Percentiles rank a stretch among this genome's conserved stretches.
phyloP scores from a whole-genome alignment of 2,797 vertebrate genomes.

The Halcyon badia region DNA sequence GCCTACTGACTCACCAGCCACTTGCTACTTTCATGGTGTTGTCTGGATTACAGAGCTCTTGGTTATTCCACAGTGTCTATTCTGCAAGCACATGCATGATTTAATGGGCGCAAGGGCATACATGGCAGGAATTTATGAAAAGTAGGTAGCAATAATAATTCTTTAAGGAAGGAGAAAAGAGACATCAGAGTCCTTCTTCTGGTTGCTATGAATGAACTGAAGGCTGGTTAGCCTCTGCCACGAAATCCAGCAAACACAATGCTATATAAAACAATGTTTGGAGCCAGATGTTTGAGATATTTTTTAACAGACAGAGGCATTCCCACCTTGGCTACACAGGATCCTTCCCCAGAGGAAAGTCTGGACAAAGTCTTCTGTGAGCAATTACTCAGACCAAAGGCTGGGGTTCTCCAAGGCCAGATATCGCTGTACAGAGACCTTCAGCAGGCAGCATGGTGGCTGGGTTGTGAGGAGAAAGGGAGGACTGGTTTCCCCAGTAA shows the following conservation, averaged over 20 bases:
- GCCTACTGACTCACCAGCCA: neutral
- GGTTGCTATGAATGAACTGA: neutral
- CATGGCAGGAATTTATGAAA: neutral
- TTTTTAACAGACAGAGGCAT: neutral
- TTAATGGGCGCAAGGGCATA: neutral
- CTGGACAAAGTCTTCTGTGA: neutral
- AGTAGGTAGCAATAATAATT: neutral
- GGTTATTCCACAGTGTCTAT: neutral
- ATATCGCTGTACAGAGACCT: neutral
- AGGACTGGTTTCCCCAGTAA: neutral
- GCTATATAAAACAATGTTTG: neutral
- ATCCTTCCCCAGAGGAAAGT: neutral
- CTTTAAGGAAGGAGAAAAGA: neutral
- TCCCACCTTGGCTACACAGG: neutral
- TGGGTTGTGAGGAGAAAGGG: fast-evolving
- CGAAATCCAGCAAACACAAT: neutral
- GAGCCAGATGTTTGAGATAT: neutral
- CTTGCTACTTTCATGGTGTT: neutral
- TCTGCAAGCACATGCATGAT: neutral
- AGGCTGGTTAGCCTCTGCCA: neutral
- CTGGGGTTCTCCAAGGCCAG: neutral
- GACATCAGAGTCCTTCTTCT: neutral
- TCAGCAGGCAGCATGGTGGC: neutral
- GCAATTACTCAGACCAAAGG: neutral
- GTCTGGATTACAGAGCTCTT: neutral